Base-by-base conservation (phyloP, 2,888 invertebrate genomes). In the Drosophila subsilvestris region DNA sequence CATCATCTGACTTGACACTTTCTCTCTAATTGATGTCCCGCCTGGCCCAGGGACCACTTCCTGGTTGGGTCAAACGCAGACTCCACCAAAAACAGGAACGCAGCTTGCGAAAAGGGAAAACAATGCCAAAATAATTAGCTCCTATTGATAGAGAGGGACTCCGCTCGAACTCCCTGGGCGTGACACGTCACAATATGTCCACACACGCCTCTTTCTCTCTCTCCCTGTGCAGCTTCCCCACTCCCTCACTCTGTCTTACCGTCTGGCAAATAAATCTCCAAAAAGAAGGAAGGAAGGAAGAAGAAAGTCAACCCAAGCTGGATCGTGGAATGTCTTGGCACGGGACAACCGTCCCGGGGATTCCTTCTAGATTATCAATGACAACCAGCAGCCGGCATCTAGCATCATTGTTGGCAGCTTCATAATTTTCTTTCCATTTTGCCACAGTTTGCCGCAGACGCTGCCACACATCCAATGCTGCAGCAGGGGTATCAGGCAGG, bases 151-250 rank as follows among this genome's bases (percentile, higher is more conserved):
- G 72, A 65, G 65, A 44, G 25, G 48, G 42, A 44, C 53, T 54
- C 22, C 20, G 0, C 37, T 29, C 55, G 61, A 70, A 62, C 55
- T 70, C 53, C 66, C 78, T 32, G 84, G 85, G 85, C 88, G 85
- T 85, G 85, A 83, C 85, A 85, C 80, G 80, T 88, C 85, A 85
- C 86, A 85, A 85, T 85, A 83, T 86, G 72, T 88, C 77, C 74
- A 80, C 84, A 74, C 49, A 86, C 85, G 88, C 88, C 88, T 80
- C 83, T 69, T 76, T 84, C 22, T 22, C 22, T 3, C 22, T 22
- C 25, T 25, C 25, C 6, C 25, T 25, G 77, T 27, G 25, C 25
- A 49, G 49, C 25, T 49, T 17, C 47, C 25, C 47, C n/a, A n/a
- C 25, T 43, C 18, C 27, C 50, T 51, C 18, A 25, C 47, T 66